Percentiles rank a stretch among this genome's conserved stretches.
phyloP scores from a whole-genome alignment of 2,113 vertebrate genomes.

The Petroica traversi region DNA sequence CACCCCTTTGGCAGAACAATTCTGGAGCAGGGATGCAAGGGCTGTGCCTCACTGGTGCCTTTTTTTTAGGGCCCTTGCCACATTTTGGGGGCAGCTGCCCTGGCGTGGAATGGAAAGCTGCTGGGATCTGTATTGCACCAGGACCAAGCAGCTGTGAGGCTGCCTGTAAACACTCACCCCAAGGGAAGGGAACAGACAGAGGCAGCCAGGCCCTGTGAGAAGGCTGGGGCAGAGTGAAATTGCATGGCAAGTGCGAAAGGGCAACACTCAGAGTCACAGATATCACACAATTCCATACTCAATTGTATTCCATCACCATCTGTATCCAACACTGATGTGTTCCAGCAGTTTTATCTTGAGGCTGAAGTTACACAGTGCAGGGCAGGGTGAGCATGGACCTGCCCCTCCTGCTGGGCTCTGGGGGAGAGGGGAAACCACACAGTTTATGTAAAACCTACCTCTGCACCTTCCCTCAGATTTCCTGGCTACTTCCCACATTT shows the following conservation, averaged over 20 bases:
- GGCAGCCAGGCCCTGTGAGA: not conserved
- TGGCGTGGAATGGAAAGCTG: not conserved
- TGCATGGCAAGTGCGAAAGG: not conserved
- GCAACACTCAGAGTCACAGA: not conserved
- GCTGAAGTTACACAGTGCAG: not conserved
- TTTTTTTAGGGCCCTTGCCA: not conserved
- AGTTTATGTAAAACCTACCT: not conserved
- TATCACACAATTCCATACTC: not conserved
- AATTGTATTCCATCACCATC: not conserved
- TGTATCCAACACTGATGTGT: accelerated
- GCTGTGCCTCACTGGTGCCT: not conserved
- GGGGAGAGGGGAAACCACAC: not conserved
- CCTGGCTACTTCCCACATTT: not conserved
- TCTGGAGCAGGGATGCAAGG: accelerated
- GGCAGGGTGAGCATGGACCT: not conserved
- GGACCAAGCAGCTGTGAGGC: not conserved
- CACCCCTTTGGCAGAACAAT: not conserved
- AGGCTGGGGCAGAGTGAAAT: not conserved
- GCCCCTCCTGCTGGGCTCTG: not conserved
- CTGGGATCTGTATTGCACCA: not conserved
- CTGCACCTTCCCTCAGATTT: not conserved
- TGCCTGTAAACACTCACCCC: not conserved
- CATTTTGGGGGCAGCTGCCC: not conserved
- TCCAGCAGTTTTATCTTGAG: not conserved
- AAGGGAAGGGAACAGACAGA: not conserved